Conservation (phyloP, 2,113 vertebrate species). For the Helogale parvula region DNA sequence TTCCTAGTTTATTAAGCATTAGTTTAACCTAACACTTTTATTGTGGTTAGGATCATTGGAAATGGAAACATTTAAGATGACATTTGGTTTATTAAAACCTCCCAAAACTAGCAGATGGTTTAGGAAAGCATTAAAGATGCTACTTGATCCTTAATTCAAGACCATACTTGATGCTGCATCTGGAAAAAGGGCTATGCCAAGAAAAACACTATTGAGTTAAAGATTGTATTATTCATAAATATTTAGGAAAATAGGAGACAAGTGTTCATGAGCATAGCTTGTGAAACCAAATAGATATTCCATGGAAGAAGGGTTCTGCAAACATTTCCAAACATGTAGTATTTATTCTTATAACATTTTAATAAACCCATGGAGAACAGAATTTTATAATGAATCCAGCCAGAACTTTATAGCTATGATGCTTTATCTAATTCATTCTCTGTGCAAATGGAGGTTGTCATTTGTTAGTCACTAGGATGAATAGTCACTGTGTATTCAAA, state of each 20-base stretch:
- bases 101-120: conserved; percentile 27
- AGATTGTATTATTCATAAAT: neutral
- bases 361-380: neutral
- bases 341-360: conserved; percentile 16
- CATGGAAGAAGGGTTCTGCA: neutral
- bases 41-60: neutral
- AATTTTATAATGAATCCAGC: conserved; percentile 37
- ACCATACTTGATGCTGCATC: conserved; percentile 25
- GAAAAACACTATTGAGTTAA: neutral
- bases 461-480: conserved; percentile 25
- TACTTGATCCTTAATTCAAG: conserved; percentile 68
- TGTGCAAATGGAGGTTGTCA: neutral
- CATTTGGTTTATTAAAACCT: conserved; percentile 63
- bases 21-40: conserved; percentile 19
- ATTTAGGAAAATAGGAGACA: conserved; percentile 27
- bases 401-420: neutral
- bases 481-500: conserved; percentile 38
- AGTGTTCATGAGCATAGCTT: conserved; percentile 39
- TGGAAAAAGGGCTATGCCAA: conserved; percentile 23
- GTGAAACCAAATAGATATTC: neutral
- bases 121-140: conserved; percentile 39
- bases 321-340: neutral
- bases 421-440: neutral
- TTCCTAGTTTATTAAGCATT: conserved; percentile 9
- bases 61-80: conserved; percentile 49